Evolutionary conservation across 2,113 vertebrate species (phyloP), one percentile per base, ranked within the genome.

Genomic region (Myotis lucifugus): DNA sequence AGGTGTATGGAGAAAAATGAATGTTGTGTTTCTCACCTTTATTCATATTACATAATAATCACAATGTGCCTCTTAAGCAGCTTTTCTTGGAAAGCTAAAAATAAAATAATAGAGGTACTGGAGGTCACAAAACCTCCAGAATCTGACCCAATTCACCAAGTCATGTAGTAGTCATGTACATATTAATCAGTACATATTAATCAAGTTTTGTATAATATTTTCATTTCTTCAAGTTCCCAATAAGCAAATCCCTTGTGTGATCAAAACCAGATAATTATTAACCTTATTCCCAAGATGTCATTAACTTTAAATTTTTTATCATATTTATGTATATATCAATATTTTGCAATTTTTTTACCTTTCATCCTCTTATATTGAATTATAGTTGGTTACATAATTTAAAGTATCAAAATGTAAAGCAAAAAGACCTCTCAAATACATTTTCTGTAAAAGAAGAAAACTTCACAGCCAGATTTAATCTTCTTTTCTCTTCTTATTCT

Each of bases 141-240:
- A n/a, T n/a, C n/a, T n/a, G n/a, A n/a, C n/a, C n/a, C n/a, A n/a
- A n/a, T n/a, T n/a, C n/a, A n/a, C n/a, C n/a, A n/a, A n/a, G n/a
- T n/a, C n/a, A n/a, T n/a, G n/a, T n/a, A n/a, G n/a, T n/a, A n/a
- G n/a, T n/a, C n/a, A n/a, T n/a, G n/a, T n/a, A n/a, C n/a, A n/a
- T n/a, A n/a, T n/a, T 37, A 86, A 83, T 67, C 32, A 19, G 32
- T 56, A 29, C 3, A 9, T 83, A 69, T n/a, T 85, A 85, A 81
- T 90, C 13, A 52, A 61, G 6, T 64, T 92, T 74, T 85, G 92
- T 85, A 40, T 25, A 73, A 85, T 74, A 96, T 66, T 54, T 74
- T 50, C 5, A 61, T 79, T 93, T 76, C 32, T 40, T 72, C 46
- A 79, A 66, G n/a, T 61, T 91, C 84, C 56, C 17, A 85, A 37